phyloP scores from a whole-genome alignment of 2,888 invertebrate genomes.

The Cantharis flavilabris region DNA sequence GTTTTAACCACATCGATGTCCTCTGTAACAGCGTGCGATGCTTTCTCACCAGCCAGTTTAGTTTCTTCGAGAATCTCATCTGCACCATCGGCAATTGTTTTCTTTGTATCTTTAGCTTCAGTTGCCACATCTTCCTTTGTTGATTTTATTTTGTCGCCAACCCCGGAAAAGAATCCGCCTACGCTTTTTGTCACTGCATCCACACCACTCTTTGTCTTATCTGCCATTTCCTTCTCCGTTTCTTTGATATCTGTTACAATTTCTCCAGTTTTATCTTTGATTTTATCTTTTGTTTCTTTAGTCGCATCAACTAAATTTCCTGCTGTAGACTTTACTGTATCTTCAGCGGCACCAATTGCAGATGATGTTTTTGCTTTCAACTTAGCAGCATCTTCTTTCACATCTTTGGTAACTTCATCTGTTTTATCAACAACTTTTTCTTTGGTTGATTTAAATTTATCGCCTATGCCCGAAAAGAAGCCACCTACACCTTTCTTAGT shows the following conservation, averaged over 20 bases:
- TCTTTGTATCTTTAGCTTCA: constrained; percentile 10
- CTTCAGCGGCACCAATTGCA: neutral
- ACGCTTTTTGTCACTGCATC: neutral
- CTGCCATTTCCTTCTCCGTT: neutral
- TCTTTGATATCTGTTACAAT: neutral
- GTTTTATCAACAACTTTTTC: constrained; percentile 7
- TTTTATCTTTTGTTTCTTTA: constrained; percentile 15
- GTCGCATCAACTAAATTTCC: constrained; percentile 20
- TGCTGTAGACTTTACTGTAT: neutral
- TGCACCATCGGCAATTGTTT: neutral
- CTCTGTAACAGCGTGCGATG: neutral
- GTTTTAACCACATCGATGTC: constrained; percentile 13
- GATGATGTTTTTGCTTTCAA: too few species aligned
- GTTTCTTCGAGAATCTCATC: neutral
- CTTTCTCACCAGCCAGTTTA: constrained; percentile 15
- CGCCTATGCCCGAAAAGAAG: constrained; percentile 28
- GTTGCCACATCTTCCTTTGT: neutral
- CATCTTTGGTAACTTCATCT: neutral
- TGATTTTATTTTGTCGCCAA: neutral
- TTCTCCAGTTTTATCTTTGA: constrained; percentile 8
- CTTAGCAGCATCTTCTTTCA: too few species aligned
- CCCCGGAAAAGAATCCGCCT: neutral
- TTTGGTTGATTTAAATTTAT: constrained; percentile 9
- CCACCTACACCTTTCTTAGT: constrained; percentile 15
- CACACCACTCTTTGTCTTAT: neutral